Evolutionary conservation across 2,113 vertebrate species (phyloP), one percentile per base, ranked within the genome.

Genomic region (Athene noctua): DNA sequence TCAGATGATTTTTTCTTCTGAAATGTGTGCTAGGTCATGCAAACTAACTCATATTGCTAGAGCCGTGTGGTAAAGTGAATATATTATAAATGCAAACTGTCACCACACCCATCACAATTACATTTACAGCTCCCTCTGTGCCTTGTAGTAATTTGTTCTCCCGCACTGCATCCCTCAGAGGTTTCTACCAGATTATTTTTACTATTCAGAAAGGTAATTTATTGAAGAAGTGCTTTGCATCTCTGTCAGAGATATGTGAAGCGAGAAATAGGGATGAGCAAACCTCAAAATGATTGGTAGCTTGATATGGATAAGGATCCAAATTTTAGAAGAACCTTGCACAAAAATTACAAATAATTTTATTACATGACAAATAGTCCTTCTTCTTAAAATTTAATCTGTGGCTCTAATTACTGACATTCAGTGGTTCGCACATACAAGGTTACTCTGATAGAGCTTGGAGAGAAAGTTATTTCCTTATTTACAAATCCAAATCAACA

Each of bases 71-170:
- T 66, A 90, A 89, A 68, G 59, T 47, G 96, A 93, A 89, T 73
- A 82, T 82, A 95, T 94, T 93, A 96, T 77, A 85, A 92, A 93
- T 88, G 87, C 97, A 97, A 93, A 92, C 89, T 95, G 91, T 93
- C 95, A 95, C 84, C 81, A 85, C 87, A 86, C 92, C 94, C 81
- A 94, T 92, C 93, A 95, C 95, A 96, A 93, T 94, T 94, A 96
- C 96, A 93, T 96, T 95, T 96, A 90, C 93, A 90, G 93, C 94
- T 96, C 89, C 94, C 90, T 94, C 89, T 86, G 91, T 80, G 91
- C 93, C 91, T 95, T 97, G 90, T 93, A 97, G 94, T 95, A 93
- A 97, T 96, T 97, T 95, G 94, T 90, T 97, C 89, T 91, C 84
- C 58, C 0, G 58, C 71, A 67, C 29, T 91, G 89, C 84, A 77